Percentiles rank a stretch among this genome's conserved stretches.
Evolutionary conservation across 2,113 vertebrate species (phyloP).

Genomic region (Sarotherodon lohbergeri): DNA sequence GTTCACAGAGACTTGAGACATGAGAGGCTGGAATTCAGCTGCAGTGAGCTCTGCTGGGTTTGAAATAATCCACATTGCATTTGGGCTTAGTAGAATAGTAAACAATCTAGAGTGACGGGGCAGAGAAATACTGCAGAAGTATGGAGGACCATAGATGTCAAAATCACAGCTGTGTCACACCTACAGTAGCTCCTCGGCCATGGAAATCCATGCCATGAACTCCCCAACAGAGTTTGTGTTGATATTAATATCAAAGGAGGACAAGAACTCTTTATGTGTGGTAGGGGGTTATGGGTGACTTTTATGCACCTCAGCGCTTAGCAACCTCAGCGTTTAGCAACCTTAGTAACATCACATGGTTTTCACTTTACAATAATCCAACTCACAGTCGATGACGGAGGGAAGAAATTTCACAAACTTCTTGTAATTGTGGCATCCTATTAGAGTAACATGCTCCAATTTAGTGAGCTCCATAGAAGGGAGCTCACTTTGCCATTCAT

Average conservation of each 20-base stretch:
- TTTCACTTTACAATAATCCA: too few relatives aligned
- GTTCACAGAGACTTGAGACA: neutral
- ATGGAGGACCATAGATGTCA: neutral
- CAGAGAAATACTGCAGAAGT: neutral
- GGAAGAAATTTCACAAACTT: neutral
- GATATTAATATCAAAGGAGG: neutral
- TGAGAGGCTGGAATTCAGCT: slow-evolving; percentile 2
- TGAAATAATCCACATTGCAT: neutral
- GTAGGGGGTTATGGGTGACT: neutral
- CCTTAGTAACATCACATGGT: neutral
- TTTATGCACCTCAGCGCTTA: neutral
- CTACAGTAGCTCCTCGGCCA: neutral
- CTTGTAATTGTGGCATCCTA: too few relatives aligned
- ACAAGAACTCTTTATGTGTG: neutral
- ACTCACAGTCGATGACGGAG: neutral
- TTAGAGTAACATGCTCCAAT: neutral
- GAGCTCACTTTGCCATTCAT: neutral
- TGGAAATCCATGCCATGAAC: neutral
- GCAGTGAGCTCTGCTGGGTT: neutral
- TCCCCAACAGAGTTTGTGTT: neutral
- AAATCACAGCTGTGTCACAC: neutral
- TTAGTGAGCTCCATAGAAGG: neutral
- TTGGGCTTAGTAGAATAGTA: neutral
- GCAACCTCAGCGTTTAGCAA: neutral
- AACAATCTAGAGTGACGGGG: neutral